Evolutionary conservation across 2,797 vertebrate species (phyloP).

Genomic region (Sebastolobus alascanus): DNA sequence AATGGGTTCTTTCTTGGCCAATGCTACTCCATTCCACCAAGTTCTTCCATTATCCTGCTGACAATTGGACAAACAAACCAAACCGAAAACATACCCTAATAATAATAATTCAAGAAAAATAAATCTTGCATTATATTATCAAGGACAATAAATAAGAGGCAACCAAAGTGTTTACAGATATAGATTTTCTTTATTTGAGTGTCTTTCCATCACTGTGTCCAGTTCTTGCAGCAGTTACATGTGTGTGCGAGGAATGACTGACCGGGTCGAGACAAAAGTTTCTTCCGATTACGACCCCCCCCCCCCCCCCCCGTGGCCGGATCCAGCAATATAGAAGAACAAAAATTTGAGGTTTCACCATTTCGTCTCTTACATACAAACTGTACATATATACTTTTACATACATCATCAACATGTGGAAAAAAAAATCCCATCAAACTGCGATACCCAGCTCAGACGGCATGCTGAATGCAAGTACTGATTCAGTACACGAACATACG

Average conservation of each 20-base stretch:
- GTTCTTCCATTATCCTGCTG: neutral
- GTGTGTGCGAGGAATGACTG: conserved; percentile 68
- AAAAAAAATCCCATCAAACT: conserved; percentile 73
- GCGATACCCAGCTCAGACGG: conserved; percentile 82
- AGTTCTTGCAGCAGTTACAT: conserved; percentile 77
- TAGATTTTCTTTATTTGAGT: conserved; percentile 79
- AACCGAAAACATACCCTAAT: neutral
- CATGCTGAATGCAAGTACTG: conserved; percentile 87
- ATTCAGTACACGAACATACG: conserved; percentile 85
- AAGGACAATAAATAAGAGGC: conserved; percentile 13
- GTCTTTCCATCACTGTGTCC: conserved; percentile 74
- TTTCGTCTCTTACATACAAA: conserved; percentile 77
- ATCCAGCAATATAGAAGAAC: conserved; percentile 64
- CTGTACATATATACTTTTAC: conserved; percentile 80
- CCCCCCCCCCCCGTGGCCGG: conserved; percentile 8
- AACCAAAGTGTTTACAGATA: conserved; percentile 63
- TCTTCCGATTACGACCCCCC: conserved; percentile 25
- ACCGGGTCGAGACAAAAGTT: conserved; percentile 36
- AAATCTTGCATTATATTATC: neutral
- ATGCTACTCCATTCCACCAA: neutral
- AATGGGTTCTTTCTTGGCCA: neutral
- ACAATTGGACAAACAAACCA: neutral
- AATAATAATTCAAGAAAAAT: neutral
- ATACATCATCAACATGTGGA: conserved; percentile 76
- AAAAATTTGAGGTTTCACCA: conserved; percentile 68